Evolutionary conservation across 2,113 vertebrate species (phyloP).

Genomic region (Dolichallabes microphthalmus): DNA sequence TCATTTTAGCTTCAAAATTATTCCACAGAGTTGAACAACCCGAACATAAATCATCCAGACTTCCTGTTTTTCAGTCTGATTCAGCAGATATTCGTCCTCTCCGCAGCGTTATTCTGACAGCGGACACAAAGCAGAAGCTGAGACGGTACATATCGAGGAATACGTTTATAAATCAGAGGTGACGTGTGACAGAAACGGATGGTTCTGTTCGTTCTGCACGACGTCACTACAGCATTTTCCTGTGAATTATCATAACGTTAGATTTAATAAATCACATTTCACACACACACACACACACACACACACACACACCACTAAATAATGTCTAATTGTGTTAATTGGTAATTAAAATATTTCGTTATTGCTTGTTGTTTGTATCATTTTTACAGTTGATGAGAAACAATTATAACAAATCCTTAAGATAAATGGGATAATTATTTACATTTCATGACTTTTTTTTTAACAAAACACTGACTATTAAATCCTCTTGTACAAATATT

Average conservation of each 20-base stretch:
- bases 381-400: too few relatives aligned
- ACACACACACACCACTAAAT: not conserved
- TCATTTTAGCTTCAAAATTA: conserved; percentile 21
- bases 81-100: conserved; percentile 14
- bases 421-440: too few relatives aligned
- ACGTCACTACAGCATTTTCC: not conserved
- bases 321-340: too few relatives aligned
- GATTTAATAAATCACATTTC: not conserved
- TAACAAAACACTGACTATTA: not conserved
- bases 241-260: not conserved
- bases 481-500: not conserved
- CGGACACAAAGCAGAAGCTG: not conserved
- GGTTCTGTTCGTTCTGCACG: not conserved
- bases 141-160: not conserved
- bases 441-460: not conserved
- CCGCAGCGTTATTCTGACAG: not conserved
- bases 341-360: too few relatives aligned
- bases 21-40: conserved; percentile 29
- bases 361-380: too few relatives aligned
- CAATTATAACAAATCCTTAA: too few relatives aligned
- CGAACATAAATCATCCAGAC: conserved; percentile 22
- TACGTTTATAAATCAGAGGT: not conserved
- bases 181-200: conserved; percentile 1
- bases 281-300: not conserved
- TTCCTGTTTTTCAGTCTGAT: conserved; percentile 4